Evolutionary conservation across 2,797 vertebrate genomes (phyloP), one percentile per base, ranked within the genome.

Genomic region (Coregonus suidteri): DNA sequence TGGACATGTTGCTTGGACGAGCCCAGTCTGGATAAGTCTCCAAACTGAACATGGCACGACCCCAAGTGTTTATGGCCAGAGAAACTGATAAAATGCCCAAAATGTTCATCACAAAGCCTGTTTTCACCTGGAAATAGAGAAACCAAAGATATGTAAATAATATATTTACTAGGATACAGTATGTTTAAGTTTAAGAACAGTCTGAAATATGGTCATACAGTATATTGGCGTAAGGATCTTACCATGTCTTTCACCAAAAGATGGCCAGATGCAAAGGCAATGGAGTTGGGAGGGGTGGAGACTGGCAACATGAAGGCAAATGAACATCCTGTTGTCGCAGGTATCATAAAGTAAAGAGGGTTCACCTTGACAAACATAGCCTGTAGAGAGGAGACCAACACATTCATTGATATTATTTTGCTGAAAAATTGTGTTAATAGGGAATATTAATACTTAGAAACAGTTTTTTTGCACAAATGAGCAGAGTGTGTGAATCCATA

Each of bases 191-290:
- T 11, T 31, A 25, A 47, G 65, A 70, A 35, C 64, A 79, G 71
- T 54, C 51, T 71, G 52, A n/a, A 25, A 34, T 78, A 47, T 18
- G 41, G 4, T 69, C 62, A 77, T 73, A 52, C 9, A 34, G 6
- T 18, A n/a, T 64, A 31, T 37, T 18, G 13, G 1, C 31, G 56
- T 25, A 30, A 37, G 30, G 25, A n/a, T 65, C 71, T 91, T 90
- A 98, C 98, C 98, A 99, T 99, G 89, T 99, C 98, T 92, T 96
- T 99, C 81, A 99, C 97, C 95, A 96, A 81, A 76, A 99, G 93
- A 80, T 98, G 97, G 76, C 98, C 98, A 0, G 98, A 97, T 34
- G 98, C 95, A 74, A 99, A 99, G 0, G 98, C 98, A 15, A 99
- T 99, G 14, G 97, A 98, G 92, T 99, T 99, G 65, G 98, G 98